These are phyloP conservation scores for Cheirogaleus major DNA, from an alignment of 2,797 vertebrate species.

Conservation along the genomic window DNA sequence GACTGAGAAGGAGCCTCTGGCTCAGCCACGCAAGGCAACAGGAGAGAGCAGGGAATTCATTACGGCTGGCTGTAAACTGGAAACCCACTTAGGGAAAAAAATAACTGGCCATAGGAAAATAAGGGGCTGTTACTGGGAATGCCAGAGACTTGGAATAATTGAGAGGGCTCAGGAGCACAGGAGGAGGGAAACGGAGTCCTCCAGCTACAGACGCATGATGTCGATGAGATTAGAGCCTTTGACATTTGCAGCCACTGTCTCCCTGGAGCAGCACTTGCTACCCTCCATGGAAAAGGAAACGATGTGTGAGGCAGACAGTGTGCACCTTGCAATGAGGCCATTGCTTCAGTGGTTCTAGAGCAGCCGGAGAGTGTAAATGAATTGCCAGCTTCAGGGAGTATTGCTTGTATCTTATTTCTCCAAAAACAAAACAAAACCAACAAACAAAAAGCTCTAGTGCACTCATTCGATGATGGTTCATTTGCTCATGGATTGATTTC, in stretches of 20 bases:
- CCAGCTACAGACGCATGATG: not conserved
- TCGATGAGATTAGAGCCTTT: not conserved
- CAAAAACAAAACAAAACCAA: not conserved
- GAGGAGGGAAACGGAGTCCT: not conserved
- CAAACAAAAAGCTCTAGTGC: no score
- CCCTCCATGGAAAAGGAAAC: not conserved
- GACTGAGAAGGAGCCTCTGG: not conserved
- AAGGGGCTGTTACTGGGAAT: not conserved
- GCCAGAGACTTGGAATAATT: not conserved
- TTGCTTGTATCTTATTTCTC: not conserved
- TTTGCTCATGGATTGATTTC: not conserved
- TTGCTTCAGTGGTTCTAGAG: not conserved
- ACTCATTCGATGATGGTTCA: not conserved
- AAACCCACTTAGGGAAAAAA: conserved; percentile 52
- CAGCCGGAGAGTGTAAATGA: not conserved
- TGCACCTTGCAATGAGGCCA: not conserved
- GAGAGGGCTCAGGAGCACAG: not conserved
- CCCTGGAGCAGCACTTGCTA: not conserved
- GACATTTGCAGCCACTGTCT: not conserved
- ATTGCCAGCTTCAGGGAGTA: not conserved
- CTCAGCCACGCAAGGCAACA: not conserved
- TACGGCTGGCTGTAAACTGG: conserved; percentile 4
- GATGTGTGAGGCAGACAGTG: fast-evolving
- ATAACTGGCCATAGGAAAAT: not conserved
- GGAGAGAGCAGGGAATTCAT: conserved; percentile 12